Base-by-base conservation (phyloP, 2,113 vertebrate genomes). In the Origma solitaria region DNA sequence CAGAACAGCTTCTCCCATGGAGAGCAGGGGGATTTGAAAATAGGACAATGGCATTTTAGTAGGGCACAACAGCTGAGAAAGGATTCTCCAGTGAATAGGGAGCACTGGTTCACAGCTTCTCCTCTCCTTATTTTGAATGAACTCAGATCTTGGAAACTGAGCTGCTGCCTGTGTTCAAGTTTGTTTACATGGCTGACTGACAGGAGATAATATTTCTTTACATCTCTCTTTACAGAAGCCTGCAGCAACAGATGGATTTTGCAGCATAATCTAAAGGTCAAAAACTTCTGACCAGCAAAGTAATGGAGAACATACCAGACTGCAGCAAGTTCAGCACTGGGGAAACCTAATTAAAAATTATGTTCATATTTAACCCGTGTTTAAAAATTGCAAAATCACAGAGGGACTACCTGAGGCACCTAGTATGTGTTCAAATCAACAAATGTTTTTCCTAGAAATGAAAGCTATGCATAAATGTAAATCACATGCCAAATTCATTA, bases 191-290 rank as follows among this genome's bases (percentile, higher is more conserved):
- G 90, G 54, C 53, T 93, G 79, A 80, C 51, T 79, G 69, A 71
- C 70, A 91, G 54, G 42, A 91, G 79, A 82, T 45, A 87, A 30
- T 37, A 89, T 94, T 95, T 95, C 87, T 79, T 94, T 77, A 72
- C 75, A 90, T 80, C 58, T 80, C 30, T 87, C 35, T 85, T 71
- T 86, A 62, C 62, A 68, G 90, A 92, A 80, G 87, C 79, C 82
- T 90, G 66, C 58, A 95, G 93, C 92, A 94, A 95, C 87, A 94
- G 94, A 95, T 93, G 91, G 78, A 68, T 89, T 95, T 91, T 92
- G 75, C 71, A 86, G 82, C 58, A 88, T 66, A 83, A 93, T 91
- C 82, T 90, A 91, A 95, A 96, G 90, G 92, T 94, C 88, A 93
- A 70, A 82, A 92, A 57, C 45, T 95, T 92, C 79, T 92, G 87